Percentiles rank a stretch among this genome's conserved stretches.
These are phyloP conservation scores for Trochalopteron elliotii DNA, from an alignment of 2,113 vertebrate species.

Conservation along the genomic window DNA sequence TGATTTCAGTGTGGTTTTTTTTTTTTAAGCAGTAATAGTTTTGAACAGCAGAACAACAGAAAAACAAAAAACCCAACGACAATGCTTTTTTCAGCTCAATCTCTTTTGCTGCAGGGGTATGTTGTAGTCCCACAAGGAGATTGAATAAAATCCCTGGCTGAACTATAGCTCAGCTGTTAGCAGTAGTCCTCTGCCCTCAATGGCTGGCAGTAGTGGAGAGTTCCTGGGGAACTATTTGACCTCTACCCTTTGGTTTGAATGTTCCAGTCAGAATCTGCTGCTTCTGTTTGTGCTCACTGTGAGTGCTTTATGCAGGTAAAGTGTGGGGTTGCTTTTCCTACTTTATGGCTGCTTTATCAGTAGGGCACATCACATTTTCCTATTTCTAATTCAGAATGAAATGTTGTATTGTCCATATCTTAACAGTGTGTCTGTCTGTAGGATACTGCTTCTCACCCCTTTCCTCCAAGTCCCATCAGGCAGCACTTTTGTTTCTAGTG, in stretches of 20 bases:
- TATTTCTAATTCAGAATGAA: constrained; percentile 26
- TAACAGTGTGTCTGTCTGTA: constrained; percentile 29
- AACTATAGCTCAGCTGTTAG: constrained; percentile 69
- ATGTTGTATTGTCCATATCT: not conserved
- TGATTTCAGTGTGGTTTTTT: constrained; percentile 10
- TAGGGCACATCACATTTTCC: constrained; percentile 41
- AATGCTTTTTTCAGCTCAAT: constrained; percentile 52
- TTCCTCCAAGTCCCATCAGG: not conserved
- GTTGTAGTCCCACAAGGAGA: constrained; percentile 65
- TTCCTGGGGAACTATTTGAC: constrained; percentile 62
- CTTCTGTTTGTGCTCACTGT: constrained; percentile 68
- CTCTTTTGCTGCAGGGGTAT: constrained; percentile 68
- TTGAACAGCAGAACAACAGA: not conserved
- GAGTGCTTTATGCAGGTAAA: constrained; percentile 67
- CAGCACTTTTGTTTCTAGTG: not conserved
- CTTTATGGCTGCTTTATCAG: constrained; percentile 47
- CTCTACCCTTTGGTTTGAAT: constrained; percentile 59
- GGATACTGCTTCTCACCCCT: not conserved
- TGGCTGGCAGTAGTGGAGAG: constrained; percentile 67
- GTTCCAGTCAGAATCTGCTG: constrained; percentile 64
- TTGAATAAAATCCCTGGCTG: constrained; percentile 62
- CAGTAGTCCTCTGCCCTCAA: constrained; percentile 61
- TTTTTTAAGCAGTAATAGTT: constrained; percentile 32
- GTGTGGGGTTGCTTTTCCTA: constrained; percentile 65
- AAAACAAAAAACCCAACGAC: not conserved